phyloP scores from a whole-genome alignment of 1,140 invertebrate genomes.

The Drosophila sechellia region DNA sequence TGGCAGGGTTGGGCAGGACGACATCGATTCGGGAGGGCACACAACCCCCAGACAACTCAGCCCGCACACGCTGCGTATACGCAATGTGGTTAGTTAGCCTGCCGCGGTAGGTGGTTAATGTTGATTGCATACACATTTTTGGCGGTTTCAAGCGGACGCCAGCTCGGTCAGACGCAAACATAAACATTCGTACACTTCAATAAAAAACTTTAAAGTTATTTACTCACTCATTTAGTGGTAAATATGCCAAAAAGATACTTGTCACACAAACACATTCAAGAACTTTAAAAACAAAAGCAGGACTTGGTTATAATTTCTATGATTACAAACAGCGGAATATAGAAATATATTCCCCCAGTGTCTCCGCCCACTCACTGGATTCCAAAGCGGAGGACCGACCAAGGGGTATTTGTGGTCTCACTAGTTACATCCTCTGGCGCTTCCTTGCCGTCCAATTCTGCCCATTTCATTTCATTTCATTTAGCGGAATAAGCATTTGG shows the following conservation, averaged over 20 bases:
- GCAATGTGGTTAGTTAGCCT: slow-evolving; percentile 56
- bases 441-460: slow-evolving; percentile 13
- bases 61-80: slow-evolving; percentile 55
- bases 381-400: neutral
- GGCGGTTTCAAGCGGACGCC: slow-evolving; percentile 55
- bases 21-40: slow-evolving; percentile 46
- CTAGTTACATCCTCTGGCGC: slow-evolving; percentile 22
- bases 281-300: no score
- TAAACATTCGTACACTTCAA: slow-evolving; percentile 21
- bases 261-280: no score
- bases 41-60: slow-evolving; percentile 7
- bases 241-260: no score
- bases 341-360: slow-evolving; percentile 13
- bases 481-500: slow-evolving; percentile 69
- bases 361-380: neutral
- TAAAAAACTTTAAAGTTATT: slow-evolving; percentile 1
- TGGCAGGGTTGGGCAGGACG: slow-evolving; percentile 29
- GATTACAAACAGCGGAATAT: neutral
- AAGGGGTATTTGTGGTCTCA: slow-evolving; percentile 25
- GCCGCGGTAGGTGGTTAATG: slow-evolving; percentile 61
- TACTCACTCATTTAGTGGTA: neutral
- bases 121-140: slow-evolving; percentile 82
- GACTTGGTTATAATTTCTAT: neutral
- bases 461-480: slow-evolving; percentile 73
- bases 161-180: slow-evolving; percentile 46